Base-by-base conservation (phyloP, 2,888 invertebrate species). In the Alloplasta piceator region DNA sequence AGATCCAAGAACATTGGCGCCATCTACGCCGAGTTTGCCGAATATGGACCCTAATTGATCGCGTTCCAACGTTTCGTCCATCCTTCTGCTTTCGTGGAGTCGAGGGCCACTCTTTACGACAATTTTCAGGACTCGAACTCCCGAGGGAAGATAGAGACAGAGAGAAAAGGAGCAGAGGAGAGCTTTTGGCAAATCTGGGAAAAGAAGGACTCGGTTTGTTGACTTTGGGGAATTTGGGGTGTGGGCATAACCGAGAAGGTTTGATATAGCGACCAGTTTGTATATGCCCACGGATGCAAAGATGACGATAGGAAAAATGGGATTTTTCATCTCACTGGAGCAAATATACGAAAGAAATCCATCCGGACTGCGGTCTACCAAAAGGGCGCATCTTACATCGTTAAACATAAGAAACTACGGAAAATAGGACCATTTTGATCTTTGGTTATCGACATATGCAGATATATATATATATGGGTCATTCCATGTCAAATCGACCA, bases 161-260 rank as follows among this genome's bases (percentile, higher is more conserved):
- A 6, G 12, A 6, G 50, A 50, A 12, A 48, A 12, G 4, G 48
- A 12, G 4, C 5, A n/a, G n/a, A 38, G 38, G 46, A n/a, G 39
- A 50, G 16, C 38, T 12, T 16, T 71, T 60, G 9, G 38, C 60
- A 7, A 66, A 58, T 14, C 61, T 14, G 63, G 56, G n/a, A 26
- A 41, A 55, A 55, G 10, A 36, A 60, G 63, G 46, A 50, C 60
- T 58, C 48, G 58, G 50, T 66, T 73, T 73, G 68, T 68, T 61
- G 78, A 78, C 73, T 70, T 64, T 6, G 43, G 67, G 74, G 66
- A 70, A 74, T 70, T 64, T 52, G 16, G 39, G 10, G 67, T 5
- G 52, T 52, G 48, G 48, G 14, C 36, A 2, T 38, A 4, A 48
- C 58, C 38, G 26, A 26, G 1, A 1, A 2, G 14, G 56, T 6